phyloP scores from a whole-genome alignment of 2,888 invertebrate species.

The Rhabditoides inermis region DNA sequence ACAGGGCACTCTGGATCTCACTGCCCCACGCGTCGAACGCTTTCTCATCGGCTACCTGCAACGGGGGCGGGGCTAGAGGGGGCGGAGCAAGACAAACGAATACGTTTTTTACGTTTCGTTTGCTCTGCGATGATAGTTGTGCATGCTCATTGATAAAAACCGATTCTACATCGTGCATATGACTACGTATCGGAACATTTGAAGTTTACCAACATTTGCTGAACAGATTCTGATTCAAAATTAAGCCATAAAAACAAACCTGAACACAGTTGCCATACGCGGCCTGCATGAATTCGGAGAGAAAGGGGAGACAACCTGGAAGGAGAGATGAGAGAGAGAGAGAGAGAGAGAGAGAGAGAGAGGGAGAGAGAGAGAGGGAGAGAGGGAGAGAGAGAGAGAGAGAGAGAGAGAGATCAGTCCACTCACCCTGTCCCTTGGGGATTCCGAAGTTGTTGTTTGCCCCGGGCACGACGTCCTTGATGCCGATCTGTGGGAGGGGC shows the following conservation, averaged over 20 bases:
- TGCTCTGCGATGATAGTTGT: neutral
- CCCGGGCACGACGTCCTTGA: conserved; percentile 39
- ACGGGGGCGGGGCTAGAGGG: neutral
- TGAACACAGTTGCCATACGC: conserved; percentile 48
- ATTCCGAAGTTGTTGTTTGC: conserved; percentile 45
- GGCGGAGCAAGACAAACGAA: neutral
- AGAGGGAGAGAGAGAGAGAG: neutral
- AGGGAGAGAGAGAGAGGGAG: neutral
- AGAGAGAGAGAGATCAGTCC: neutral
- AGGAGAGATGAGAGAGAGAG: neutral
- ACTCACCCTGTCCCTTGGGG: conserved; percentile 41
- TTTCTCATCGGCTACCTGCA: conserved; percentile 44
- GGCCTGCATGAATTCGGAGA: conserved; percentile 49
- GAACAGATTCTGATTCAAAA: no score
- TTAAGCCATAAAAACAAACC: neutral
- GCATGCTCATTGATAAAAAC: no score
- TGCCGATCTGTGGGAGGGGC: no score
- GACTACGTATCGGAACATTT: no score
- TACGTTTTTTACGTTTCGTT: neutral
- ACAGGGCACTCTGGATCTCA: conserved; percentile 40
- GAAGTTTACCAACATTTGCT: no score
- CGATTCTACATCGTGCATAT: no score
- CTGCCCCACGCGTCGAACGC: conserved; percentile 49
- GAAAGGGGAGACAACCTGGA: conserved; percentile 48
- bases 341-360: neutral